A percentile compares a stretch with the other conserved stretches of the same genome.
Evolutionary conservation across 2,888 invertebrate genomes (phyloP).

Genomic region (Oligia fasciuncula): DNA sequence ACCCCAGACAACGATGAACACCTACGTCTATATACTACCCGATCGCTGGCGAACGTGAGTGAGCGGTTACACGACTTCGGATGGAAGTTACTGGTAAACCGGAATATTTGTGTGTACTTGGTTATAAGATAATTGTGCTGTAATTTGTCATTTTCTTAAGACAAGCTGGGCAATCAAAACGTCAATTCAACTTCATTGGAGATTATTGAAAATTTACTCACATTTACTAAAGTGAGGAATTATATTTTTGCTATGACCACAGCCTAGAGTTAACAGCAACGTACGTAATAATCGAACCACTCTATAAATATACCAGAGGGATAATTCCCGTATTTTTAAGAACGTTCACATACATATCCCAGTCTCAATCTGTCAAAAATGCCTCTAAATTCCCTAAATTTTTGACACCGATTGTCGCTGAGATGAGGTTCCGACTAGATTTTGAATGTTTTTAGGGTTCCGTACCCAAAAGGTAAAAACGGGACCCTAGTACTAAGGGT

Average conservation of each 20-base stretch:
- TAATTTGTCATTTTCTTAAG: not conserved
- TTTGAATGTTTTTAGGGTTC: not conserved
- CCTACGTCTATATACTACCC: constrained; percentile 59
- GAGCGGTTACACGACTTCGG: constrained; percentile 42
- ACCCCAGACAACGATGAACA: constrained; percentile 79
- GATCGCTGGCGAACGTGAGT: constrained; percentile 41
- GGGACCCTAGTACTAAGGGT: too few species aligned
- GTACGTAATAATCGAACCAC: not conserved
- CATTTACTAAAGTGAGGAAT: not conserved
- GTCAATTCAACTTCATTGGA: not conserved
- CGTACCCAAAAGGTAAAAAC: too few species aligned
- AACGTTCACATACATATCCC: not conserved
- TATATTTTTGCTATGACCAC: not conserved
- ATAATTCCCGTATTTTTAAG: not conserved
- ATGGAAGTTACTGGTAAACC: constrained; percentile 22
- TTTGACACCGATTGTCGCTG: not conserved
- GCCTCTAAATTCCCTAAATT: not conserved
- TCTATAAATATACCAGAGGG: not conserved
- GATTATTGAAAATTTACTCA: not conserved
- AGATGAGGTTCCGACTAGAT: not conserved
- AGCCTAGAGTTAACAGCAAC: too few species aligned
- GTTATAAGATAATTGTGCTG: constrained; percentile 12
- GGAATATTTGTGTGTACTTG: constrained; percentile 19
- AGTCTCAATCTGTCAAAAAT: not conserved
- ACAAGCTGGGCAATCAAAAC: not conserved